Base-by-base conservation (phyloP, 2,888 invertebrate genomes). In the Eulithis testata region DNA sequence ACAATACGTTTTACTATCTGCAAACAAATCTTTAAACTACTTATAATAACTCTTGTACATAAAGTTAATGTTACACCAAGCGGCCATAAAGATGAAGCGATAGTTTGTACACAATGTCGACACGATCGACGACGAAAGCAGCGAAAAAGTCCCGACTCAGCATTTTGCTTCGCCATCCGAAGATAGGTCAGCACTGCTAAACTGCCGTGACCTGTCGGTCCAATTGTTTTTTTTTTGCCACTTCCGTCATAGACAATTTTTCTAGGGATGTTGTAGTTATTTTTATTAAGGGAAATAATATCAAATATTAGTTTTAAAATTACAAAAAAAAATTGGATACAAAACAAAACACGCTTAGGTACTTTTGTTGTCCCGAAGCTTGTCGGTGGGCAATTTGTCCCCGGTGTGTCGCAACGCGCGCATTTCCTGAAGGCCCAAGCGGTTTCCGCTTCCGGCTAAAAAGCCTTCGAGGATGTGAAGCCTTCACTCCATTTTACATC, bases 391-490 rank as follows among this genome's bases (percentile, higher is more conserved):
- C 73, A 66, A 66, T 73, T 75, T 71, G 73, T 72, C 77, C 76
- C 36, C 80, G 69, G 73, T 87, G 79, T 81, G 78, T 71, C 82
- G 78, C 76, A 89, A 90, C 92, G 91, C 92, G 91, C 91, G 84
- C 91, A 81, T 89, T 91, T 91, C 92, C 91, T 89, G 90, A 82
- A 91, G 87, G 88, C 88, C 87, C 86, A 84, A 87, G 87, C 83
- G 80, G 86, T 88, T 89, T 91, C 91, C 92, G 89, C 51, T 89
- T 91, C 91, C 91, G 81, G 86, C 82, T 84, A 89, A 90, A 89
- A 89, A 89, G 75, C 84, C 82, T 76, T 75, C 76, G 80, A 81
- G 84, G 80, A 82, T 65, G 59, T 62, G 62, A 53, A 58, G 31
- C 54, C 58, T 66, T 53, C 51, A 54, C 62, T 37, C 54, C 59